Conservation (phyloP, 37 sponge, comb jelly and placozoan species). For the Tethya wilhelma region DNA sequence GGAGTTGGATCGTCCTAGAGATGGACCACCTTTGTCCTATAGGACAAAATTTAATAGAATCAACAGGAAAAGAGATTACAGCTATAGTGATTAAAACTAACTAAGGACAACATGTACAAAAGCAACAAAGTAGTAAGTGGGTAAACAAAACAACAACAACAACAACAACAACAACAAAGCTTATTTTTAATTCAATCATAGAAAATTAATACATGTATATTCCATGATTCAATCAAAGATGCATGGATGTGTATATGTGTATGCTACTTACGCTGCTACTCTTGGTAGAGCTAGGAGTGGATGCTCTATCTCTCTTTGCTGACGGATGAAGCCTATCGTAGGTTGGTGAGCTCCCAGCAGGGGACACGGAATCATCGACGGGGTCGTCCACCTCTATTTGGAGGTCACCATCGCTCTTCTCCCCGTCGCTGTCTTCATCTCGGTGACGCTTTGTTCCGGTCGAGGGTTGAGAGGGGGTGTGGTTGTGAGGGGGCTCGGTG, state of each 20-base stretch:
- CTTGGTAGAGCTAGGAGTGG: conserved; percentile 56
- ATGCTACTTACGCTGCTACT: conserved; percentile 7
- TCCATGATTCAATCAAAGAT: too few species aligned
- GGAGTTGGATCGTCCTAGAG: conserved; percentile 11
- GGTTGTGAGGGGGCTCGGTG: too few species aligned
- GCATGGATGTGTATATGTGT: too few species aligned
- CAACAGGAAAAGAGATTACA: conserved; percentile 1
- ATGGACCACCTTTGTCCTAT: conserved; percentile 15
- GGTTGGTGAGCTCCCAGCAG: conserved; percentile 30
- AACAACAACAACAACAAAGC: too few species aligned
- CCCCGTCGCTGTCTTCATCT: conserved; percentile 76
- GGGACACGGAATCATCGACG: conserved; percentile 31
- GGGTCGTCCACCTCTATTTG: conserved; percentile 26
- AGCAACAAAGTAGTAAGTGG: too few species aligned
- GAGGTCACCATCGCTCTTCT: conserved; percentile 79
- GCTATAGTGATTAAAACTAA: background rate
- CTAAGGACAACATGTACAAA: background rate
- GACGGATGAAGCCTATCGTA: background rate
- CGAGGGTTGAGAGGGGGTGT: background rate
- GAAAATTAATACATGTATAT: too few species aligned
- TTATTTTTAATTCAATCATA: too few species aligned
- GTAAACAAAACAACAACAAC: background rate
- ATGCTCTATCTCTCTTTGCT: conserved; percentile 36
- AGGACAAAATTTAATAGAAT: background rate
- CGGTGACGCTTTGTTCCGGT: conserved; percentile 1